Percentiles rank a stretch among this genome's conserved stretches.
These are phyloP conservation scores for Neoascia interrupta DNA, from an alignment of 2,888 invertebrate species.

Conservation along the genomic window DNA sequence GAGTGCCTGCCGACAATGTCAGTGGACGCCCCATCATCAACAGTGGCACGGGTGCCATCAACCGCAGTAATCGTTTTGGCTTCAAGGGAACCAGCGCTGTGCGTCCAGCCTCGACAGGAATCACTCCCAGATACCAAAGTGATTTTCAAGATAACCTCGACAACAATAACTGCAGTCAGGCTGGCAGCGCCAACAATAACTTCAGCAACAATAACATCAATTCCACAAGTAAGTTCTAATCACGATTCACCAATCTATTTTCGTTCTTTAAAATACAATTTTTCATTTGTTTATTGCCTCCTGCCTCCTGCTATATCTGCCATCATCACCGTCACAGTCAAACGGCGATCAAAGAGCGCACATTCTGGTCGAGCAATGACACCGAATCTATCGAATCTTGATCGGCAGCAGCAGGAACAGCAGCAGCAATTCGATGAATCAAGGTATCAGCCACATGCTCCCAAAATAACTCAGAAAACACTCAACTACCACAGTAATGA, in stretches of 20 bases:
- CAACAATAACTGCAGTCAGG: constrained; percentile 80
- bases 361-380: constrained; percentile 77
- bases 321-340: constrained; percentile 72
- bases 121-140: constrained; percentile 85
- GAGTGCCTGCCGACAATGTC: constrained; percentile 63
- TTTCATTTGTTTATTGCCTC: constrained; percentile 7
- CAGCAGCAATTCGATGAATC: constrained; percentile 70
- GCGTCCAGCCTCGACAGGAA: constrained; percentile 81
- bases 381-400: constrained; percentile 73
- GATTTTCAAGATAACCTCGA: constrained; percentile 81
- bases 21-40: constrained; percentile 73
- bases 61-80: constrained; percentile 88
- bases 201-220: constrained; percentile 60
- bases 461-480: constrained; percentile 78
- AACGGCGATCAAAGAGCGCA: constrained; percentile 80
- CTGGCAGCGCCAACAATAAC: constrained; percentile 67
- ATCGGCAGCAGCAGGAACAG: constrained; percentile 72
- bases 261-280: constrained; percentile 26
- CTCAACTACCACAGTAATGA: constrained; percentile 80
- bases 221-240: constrained; percentile 50
- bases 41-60: constrained; percentile 80
- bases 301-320: not conserved
- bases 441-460: constrained; percentile 69
- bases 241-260: constrained; percentile 41
- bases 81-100: constrained; percentile 83